Evolutionary conservation across 1,140 invertebrate genomes (phyloP), one percentile per base, ranked within the genome.

Genomic region (Temnothorax nylanderi): DNA sequence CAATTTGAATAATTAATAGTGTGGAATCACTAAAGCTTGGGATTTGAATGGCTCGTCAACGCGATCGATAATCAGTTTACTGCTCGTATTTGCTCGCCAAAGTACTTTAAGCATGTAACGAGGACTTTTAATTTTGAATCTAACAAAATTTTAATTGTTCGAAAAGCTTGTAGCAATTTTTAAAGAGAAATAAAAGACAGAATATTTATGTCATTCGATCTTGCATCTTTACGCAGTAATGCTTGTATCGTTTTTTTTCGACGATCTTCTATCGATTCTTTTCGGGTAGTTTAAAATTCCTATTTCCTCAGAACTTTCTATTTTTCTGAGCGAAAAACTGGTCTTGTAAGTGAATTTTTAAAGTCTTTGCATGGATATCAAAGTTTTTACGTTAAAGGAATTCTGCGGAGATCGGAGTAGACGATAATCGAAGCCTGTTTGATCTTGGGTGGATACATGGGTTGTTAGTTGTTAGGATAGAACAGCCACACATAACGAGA

Each of bases 1-100:
- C 69, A 75, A 60, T 75, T 74, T 84, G 54, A 58, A 84, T 84
- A 84, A 75, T 75, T 84, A 84, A 75, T 58, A 84, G n/a, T 41
- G 54, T 75, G 34, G 26, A 82, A 82, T 74, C 56, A 54, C 64
- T 80, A 82, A 74, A 82, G 51, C 67, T 74, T 56, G 41, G n/a
- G 26, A 71, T 81, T 37, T 56, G 18, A 67, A 82, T 37, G 26
- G 41, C 26, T 74, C 54, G 54, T 82, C 74, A 82, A 54, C 44
- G 26, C 41, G 8, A 74, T 82, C 37, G 26, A 49, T 60, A 72
- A 72, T n/a, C 47, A 21, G 44, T 58, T 54, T 54, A 47, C 13
- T 41, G 7, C 32, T 58, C 10, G 16, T 82, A 74, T 60, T 82
- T 60, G 26, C 32, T 75, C 18, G 13, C 13, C 18, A 13, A 60